Conservation (phyloP, 2,113 vertebrate species). For the Forbesichthys agassizii region DNA sequence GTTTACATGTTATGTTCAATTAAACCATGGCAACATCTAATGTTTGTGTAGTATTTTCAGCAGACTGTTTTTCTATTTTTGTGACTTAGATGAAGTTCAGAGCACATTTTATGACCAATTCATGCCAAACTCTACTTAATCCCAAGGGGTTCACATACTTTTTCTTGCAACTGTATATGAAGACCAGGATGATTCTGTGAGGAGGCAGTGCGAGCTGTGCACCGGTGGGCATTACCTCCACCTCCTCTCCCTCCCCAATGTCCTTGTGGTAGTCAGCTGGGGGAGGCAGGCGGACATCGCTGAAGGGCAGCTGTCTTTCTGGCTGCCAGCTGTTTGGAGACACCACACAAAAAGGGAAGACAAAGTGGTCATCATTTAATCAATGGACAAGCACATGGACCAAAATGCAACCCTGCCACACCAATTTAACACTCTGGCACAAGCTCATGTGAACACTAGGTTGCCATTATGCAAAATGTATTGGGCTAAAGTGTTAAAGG, state of each 20-base stretch:
- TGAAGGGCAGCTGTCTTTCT: slow-evolving; percentile 89
- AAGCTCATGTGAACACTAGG: too few species aligned
- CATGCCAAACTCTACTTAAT: too few species aligned
- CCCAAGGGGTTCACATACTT: too few species aligned
- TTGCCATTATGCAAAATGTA: too few species aligned
- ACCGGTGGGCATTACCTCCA: slow-evolving; percentile 80
- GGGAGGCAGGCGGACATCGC: slow-evolving; percentile 88
- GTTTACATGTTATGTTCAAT: too few species aligned
- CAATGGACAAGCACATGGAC: not conserved
- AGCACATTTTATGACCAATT: too few species aligned
- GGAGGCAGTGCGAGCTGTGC: not conserved
- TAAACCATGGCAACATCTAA: too few species aligned
- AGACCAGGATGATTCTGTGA: not conserved
- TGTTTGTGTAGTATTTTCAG: too few species aligned
- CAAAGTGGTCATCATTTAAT: slow-evolving; percentile 12
- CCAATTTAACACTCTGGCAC: not conserved
- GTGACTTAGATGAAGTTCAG: too few species aligned
- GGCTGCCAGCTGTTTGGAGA: slow-evolving; percentile 83
- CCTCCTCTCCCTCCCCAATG: slow-evolving; percentile 89
- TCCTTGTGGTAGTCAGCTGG: slow-evolving; percentile 86
- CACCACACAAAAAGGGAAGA: slow-evolving; percentile 18
- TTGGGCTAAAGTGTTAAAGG: too few species aligned
- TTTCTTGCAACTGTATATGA: too few species aligned
- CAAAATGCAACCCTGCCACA: not conserved
- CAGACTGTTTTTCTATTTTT: too few species aligned